Evolutionary conservation across 2,113 vertebrate genomes (phyloP).

Genomic region (Apodemus speciosus): DNA sequence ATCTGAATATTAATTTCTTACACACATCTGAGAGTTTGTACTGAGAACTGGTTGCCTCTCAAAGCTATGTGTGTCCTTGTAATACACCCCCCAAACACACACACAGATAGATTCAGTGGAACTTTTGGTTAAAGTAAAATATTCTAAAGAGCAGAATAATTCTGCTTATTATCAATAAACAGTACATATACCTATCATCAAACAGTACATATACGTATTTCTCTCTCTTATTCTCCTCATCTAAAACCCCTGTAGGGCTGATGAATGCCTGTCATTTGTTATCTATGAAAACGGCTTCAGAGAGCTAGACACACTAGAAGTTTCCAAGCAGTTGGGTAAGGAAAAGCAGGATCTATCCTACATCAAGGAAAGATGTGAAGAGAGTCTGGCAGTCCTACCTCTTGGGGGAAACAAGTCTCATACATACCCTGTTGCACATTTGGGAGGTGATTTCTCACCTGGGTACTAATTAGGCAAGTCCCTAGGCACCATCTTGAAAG

Average conservation of each 20-base stretch:
- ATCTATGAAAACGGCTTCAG: background rate
- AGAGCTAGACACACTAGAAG: background rate
- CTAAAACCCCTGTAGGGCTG: background rate
- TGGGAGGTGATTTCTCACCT: background rate
- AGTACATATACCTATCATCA: background rate
- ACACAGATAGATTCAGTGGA: background rate
- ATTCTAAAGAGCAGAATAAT: background rate
- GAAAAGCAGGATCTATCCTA: background rate
- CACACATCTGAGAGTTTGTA: conserved; percentile 20
- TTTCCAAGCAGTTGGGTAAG: background rate
- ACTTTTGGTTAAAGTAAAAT: conserved; percentile 40
- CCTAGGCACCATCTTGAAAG: background rate
- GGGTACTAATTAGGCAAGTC: background rate
- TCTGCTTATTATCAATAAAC: conserved; percentile 34
- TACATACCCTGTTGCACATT: background rate
- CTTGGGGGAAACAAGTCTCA: background rate
- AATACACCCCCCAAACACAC: background rate
- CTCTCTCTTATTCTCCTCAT: background rate
- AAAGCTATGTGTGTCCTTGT: conserved; percentile 25
- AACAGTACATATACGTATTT: background rate
- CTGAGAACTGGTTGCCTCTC: conserved; percentile 22
- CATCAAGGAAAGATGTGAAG: background rate
- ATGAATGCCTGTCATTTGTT: background rate
- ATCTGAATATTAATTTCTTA: conserved; percentile 60
- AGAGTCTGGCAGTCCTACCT: background rate